A percentile compares a stretch with the other conserved stretches of the same genome.
Evolutionary conservation across 2,888 invertebrate species (phyloP).

Genomic region (Electrophaes corylata): DNA sequence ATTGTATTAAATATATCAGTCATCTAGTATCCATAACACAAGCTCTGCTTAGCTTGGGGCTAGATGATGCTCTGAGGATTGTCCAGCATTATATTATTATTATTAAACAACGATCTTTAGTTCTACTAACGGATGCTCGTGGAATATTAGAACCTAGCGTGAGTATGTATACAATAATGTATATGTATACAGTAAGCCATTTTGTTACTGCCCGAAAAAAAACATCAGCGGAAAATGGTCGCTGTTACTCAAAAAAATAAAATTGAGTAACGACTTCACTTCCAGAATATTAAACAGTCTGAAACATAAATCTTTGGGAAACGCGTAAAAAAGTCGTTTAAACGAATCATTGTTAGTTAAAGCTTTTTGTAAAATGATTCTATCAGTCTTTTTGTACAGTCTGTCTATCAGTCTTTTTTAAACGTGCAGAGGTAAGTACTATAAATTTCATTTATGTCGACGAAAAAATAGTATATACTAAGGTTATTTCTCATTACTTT

Average conservation of each 20-base stretch:
- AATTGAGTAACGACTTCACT: background rate
- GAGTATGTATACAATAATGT: too few relatives aligned
- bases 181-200: too few relatives aligned
- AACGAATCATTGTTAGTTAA: constrained; percentile 20
- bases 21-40: too few relatives aligned
- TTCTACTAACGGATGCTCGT: too few relatives aligned
- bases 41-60: too few relatives aligned
- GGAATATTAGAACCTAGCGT: too few relatives aligned
- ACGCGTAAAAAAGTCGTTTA: constrained; percentile 18
- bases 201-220: too few relatives aligned
- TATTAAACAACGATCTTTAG: too few relatives aligned
- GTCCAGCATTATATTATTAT: too few relatives aligned
- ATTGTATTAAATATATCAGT: too few relatives aligned
- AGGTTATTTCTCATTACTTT: background rate
- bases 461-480: constrained; percentile 10
- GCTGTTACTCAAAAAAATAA: background rate
- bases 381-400: constrained; percentile 1
- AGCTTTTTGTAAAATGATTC: background rate
- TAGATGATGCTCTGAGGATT: too few relatives aligned
- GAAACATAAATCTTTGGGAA: constrained; percentile 5
- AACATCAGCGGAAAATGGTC: background rate
- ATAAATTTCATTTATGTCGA: constrained; percentile 30
- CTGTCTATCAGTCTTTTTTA: constrained; percentile 6
- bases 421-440: background rate
- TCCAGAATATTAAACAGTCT: background rate